phyloP scores from a whole-genome alignment of 2,888 invertebrate genomes.

The Synergus gifuensis region DNA sequence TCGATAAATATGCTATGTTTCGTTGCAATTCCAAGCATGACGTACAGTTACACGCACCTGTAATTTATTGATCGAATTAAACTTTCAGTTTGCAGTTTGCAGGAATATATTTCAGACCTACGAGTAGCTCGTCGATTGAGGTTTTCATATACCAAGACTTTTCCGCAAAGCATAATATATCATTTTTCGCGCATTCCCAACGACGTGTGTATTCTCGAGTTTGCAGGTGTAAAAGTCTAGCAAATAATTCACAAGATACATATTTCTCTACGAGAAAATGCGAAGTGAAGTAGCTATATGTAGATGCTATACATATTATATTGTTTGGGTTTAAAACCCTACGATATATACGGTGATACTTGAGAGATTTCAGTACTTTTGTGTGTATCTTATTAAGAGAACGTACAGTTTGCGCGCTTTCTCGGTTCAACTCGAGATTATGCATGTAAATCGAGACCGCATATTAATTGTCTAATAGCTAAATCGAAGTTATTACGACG shows the following conservation, averaged over 20 bases:
- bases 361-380: conserved; percentile 21
- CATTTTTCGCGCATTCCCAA: neutral
- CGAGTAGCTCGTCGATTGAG: conserved; percentile 15
- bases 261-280: neutral
- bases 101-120: conserved; percentile 1
- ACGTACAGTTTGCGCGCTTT: conserved; percentile 5
- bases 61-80: conserved; percentile 40
- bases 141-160: conserved; percentile 4
- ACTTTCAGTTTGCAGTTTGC: conserved; percentile 39
- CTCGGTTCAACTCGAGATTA: conserved; percentile 29
- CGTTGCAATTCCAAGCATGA: conserved; percentile 34
- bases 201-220: neutral
- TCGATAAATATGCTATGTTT: neutral
- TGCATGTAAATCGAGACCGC: conserved; percentile 39
- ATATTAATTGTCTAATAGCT: conserved; percentile 40
- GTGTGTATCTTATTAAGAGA: conserved; percentile 33
- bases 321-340: conserved; percentile 17
- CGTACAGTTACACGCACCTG: conserved; percentile 36
- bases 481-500: conserved; percentile 39
- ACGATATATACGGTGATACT: neutral
- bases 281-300: neutral
- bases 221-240: conserved; percentile 9
- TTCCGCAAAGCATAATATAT: neutral
- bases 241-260: conserved; percentile 14
- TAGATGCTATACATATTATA: neutral